Conservation (phyloP, 2,888 invertebrate genomes). For the Saturnia japonica region DNA sequence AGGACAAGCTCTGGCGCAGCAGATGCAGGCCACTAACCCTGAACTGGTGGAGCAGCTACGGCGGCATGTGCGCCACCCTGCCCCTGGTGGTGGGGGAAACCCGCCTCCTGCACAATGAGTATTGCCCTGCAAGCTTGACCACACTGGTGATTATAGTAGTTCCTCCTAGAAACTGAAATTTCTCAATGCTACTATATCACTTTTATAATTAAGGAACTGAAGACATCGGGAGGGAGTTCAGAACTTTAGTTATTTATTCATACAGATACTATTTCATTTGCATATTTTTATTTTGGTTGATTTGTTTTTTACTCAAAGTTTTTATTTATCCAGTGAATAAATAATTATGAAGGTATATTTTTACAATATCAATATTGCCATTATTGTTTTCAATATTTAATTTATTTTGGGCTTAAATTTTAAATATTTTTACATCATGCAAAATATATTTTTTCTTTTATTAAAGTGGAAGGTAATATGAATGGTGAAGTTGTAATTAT, state of each 20-base stretch:
- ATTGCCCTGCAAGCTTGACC: background rate
- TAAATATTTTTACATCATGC: background rate
- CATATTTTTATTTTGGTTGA: conserved; percentile 26
- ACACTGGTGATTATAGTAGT: background rate
- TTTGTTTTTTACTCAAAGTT: conserved; percentile 27
- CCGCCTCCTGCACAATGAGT: conserved; percentile 49
- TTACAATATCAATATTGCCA: background rate
- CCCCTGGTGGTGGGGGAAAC: conserved; percentile 50
- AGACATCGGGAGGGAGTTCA: background rate
- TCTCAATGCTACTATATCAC: background rate
- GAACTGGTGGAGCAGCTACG: conserved; percentile 90
- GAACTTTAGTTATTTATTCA: conserved; percentile 9
- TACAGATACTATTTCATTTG: background rate
- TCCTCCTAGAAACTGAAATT: background rate
- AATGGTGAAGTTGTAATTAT: background rate
- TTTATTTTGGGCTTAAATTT: background rate
- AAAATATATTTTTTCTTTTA: background rate
- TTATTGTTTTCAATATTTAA: background rate
- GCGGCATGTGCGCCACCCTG: conserved; percentile 81
- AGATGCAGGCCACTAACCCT: conserved; percentile 91
- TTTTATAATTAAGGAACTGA: background rate
- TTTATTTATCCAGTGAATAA: background rate
- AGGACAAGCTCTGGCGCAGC: conserved; percentile 91
- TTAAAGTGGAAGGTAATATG: background rate
- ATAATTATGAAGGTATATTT: too few species aligned